Conservation (phyloP, 2,113 vertebrate genomes). For the Gopherus flavomarginatus region DNA sequence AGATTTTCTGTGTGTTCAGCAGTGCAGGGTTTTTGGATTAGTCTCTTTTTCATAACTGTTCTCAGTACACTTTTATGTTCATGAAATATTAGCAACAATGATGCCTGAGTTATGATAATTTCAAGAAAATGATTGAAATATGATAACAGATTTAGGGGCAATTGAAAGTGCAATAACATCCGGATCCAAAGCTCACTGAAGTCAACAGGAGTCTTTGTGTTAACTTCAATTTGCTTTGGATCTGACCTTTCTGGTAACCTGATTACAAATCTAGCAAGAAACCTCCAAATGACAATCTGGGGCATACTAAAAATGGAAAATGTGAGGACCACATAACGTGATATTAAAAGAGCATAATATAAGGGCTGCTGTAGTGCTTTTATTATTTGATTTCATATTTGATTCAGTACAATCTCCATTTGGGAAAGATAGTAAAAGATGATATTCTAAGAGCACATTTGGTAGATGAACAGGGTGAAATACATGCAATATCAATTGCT, state of each 20-base stretch:
- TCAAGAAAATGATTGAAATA: slow-evolving; percentile 6
- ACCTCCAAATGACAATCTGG: not conserved
- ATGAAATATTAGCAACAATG: slow-evolving; percentile 36
- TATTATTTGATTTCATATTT: not conserved
- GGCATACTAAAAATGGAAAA: not conserved
- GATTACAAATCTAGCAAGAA: slow-evolving; percentile 45
- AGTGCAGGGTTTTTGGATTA: not conserved
- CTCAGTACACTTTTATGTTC: slow-evolving; percentile 24
- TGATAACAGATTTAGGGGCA: not conserved
- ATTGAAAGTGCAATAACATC: slow-evolving; percentile 24
- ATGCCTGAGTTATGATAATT: slow-evolving; percentile 25
- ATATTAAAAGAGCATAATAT: not conserved
- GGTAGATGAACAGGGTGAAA: slow-evolving; percentile 19
- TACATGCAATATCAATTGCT: slow-evolving; percentile 20
- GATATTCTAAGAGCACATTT: slow-evolving; percentile 27
- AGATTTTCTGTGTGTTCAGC: not conserved
- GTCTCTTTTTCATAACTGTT: not conserved
- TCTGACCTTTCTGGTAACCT: not conserved
- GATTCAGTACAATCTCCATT: not conserved
- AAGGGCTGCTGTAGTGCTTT: not conserved
- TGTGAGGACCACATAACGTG: not conserved
- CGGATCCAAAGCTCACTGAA: not conserved
- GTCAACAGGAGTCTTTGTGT: not conserved
- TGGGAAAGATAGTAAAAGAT: slow-evolving; percentile 34
- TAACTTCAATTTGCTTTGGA: not conserved